phyloP scores from a whole-genome alignment of 2,797 vertebrate species.

The Enoplosus armatus region DNA sequence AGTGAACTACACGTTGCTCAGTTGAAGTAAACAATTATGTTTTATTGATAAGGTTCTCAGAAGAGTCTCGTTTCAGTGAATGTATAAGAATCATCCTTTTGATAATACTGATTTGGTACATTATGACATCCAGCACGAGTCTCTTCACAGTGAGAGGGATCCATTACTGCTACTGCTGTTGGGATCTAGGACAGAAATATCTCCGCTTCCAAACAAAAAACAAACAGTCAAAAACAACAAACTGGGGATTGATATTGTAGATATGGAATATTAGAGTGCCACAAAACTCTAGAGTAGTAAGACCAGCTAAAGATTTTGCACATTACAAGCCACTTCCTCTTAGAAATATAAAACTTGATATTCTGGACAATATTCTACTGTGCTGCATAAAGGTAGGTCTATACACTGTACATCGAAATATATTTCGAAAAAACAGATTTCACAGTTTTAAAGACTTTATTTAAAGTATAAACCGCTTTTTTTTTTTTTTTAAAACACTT shows the following conservation, averaged over 20 bases:
- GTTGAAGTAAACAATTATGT: constrained; percentile 88
- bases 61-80: constrained; percentile 88
- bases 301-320: constrained; percentile 91
- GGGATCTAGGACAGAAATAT: constrained; percentile 87
- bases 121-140: constrained; percentile 90
- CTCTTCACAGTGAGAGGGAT: constrained; percentile 90
- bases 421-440: constrained; percentile 93
- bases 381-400: constrained; percentile 91
- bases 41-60: constrained; percentile 91
- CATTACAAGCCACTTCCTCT: constrained; percentile 91
- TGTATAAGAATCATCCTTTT: constrained; percentile 85
- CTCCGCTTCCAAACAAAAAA: constrained; percentile 79
- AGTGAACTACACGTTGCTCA: constrained; percentile 76
- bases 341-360: constrained; percentile 94
- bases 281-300: constrained; percentile 89
- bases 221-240: constrained; percentile 83
- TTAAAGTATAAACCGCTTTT: constrained; percentile 99
- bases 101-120: constrained; percentile 92
- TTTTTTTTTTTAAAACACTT: constrained; percentile 93
- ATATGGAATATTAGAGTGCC: constrained; percentile 89
- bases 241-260: constrained; percentile 85
- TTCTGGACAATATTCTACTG: constrained; percentile 92
- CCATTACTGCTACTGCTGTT: constrained; percentile 87
- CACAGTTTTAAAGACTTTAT: constrained; percentile 99
- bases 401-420: constrained; percentile 92